Percentiles rank a stretch among this genome's conserved stretches.
Conservation (phyloP, 2,888 invertebrate genomes). For the Copidosoma aretas region DNA sequence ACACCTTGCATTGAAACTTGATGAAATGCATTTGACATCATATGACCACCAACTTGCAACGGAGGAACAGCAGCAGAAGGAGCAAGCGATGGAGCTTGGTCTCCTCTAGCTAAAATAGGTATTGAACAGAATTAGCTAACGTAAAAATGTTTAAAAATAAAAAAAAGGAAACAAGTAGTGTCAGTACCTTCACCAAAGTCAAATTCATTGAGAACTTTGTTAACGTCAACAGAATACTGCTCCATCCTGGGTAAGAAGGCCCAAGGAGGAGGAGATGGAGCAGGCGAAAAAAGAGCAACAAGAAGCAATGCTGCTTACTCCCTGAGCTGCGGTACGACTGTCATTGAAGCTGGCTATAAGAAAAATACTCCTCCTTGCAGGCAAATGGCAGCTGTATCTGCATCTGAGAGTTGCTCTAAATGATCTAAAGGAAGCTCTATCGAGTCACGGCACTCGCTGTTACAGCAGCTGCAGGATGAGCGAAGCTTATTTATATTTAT, state of each 20-base stretch:
- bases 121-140: neutral
- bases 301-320: slow-evolving; percentile 17
- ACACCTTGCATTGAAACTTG: neutral
- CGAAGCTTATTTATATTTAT: slow-evolving; percentile 30
- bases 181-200: slow-evolving; percentile 73
- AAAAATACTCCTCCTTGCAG: slow-evolving; percentile 6
- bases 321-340: slow-evolving; percentile 33
- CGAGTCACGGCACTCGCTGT: neutral
- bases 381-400: slow-evolving; percentile 20
- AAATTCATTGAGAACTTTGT: slow-evolving; percentile 84
- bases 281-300: neutral
- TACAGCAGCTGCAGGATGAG: no score
- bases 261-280: slow-evolving; percentile 10
- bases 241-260: slow-evolving; percentile 61
- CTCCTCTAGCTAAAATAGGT: slow-evolving; percentile 55
- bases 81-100: slow-evolving; percentile 54
- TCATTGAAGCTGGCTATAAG: slow-evolving; percentile 42
- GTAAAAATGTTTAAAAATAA: neutral
- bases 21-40: slow-evolving; percentile 33
- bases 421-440: slow-evolving; percentile 13
- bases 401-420: neutral
- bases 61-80: slow-evolving; percentile 48
- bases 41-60: slow-evolving; percentile 32
- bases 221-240: slow-evolving; percentile 76
- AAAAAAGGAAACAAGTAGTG: neutral